These are phyloP conservation scores for Potorous gilbertii DNA, from an alignment of 2,797 vertebrate genomes.

Conservation along the genomic window DNA sequence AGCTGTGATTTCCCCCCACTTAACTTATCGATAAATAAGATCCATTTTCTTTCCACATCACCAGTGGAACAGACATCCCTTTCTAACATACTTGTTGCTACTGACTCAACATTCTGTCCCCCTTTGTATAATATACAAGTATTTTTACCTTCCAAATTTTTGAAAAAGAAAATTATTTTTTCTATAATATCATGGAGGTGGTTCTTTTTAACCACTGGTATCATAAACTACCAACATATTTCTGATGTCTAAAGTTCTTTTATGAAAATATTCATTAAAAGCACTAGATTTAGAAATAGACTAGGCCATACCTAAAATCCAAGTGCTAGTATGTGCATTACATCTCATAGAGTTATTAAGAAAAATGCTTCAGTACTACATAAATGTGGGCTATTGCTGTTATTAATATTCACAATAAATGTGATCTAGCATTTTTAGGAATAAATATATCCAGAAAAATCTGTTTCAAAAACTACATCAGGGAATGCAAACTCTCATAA, in stretches of 20 bases:
- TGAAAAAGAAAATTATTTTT: background rate
- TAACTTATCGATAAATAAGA: background rate
- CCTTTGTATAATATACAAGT: background rate
- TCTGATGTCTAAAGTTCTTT: background rate
- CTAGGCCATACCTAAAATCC: background rate
- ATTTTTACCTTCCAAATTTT: background rate
- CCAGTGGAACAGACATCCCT: background rate
- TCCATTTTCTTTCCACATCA: background rate
- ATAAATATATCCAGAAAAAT: slow-evolving; percentile 6
- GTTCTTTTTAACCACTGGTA: background rate
- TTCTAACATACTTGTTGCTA: slow-evolving; percentile 5
- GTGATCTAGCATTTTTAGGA: background rate
- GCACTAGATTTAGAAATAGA: background rate
- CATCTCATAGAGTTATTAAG: background rate
- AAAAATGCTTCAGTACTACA: background rate
- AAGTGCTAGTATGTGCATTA: background rate
- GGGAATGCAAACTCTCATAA: background rate
- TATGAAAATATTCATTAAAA: background rate
- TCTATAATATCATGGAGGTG: slow-evolving; percentile 21
- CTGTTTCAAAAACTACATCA: slow-evolving; percentile 1
- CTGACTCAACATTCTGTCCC: background rate
- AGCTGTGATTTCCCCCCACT: background rate
- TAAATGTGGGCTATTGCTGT: background rate
- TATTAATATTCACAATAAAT: background rate
- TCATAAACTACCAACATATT: background rate